Base-by-base conservation (phyloP, 2,797 vertebrate species). In the Alauda arvensis region DNA sequence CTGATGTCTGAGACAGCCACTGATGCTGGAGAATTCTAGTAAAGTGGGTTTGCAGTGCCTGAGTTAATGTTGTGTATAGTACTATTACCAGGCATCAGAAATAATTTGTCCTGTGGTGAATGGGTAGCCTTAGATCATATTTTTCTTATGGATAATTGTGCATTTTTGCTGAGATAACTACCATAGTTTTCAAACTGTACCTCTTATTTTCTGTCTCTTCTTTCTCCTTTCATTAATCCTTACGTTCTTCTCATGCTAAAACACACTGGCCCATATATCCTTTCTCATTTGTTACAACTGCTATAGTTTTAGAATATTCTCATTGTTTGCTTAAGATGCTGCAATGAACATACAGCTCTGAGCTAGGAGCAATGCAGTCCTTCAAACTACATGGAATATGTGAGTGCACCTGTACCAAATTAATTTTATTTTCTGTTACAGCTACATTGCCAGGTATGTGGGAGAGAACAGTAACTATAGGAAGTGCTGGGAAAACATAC, bases 391-490 rank as follows among this genome's bases (percentile, higher is more conserved):
- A 4, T 67, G 53, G 56, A 69, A 77, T 43, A 72, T 89, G 10
- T 84, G 84, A 68, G 34, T 65, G 59, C 68, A 76, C 31, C 66
- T 70, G 19, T 75, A 92, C 31, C 57, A 40, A 74, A 57, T 67
- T 89, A 52, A 67, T 59, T 79, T 74, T 92, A 69, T 72, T 91
- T 90, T 90, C 39, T 93, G 6, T 93, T 93, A 72, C 78, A 99
- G 99, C 98, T 87, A 98, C 97, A 4, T 96, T 99, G 75, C 99
- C 99, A 78, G 99, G 98, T 56, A 99, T 99, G 99, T 99, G 99
- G 99, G 99, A 99, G 33, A 97, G 99, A 97, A 99, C 99, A 20
- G 70, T 99, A 89, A 99, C 98, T 3, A 96, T 99, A 74, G 96
- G 99, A 97, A 99, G 99, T 84, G 98, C 98, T 56, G 99, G 99